Percentiles rank a stretch among this genome's conserved stretches.
These are phyloP conservation scores for Mareca penelope DNA, from an alignment of 2,797 vertebrate genomes.

Conservation along the genomic window DNA sequence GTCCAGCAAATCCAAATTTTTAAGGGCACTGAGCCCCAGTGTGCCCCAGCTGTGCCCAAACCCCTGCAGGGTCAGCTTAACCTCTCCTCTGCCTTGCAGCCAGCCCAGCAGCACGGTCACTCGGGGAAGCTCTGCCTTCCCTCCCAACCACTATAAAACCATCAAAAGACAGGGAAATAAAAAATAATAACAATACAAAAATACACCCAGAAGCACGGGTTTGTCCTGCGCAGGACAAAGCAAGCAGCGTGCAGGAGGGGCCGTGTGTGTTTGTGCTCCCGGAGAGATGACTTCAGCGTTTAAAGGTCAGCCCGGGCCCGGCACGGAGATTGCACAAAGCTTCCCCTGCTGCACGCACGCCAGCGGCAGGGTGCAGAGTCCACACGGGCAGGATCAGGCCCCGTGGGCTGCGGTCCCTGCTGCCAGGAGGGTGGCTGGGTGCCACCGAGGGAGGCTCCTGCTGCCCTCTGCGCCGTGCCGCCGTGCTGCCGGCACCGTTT, in stretches of 20 bases:
- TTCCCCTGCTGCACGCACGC: background rate
- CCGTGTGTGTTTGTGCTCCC: constrained; percentile 2
- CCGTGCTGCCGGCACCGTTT: background rate
- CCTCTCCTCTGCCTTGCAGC: background rate
- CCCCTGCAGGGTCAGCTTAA: no score
- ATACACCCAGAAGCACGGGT: no score
- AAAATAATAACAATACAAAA: no score
- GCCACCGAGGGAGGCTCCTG: background rate
- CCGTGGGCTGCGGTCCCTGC: background rate
- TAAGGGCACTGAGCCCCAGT: background rate
- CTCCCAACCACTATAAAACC: background rate
- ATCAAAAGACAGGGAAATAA: background rate
- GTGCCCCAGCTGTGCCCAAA: background rate
- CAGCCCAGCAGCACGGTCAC: no score
- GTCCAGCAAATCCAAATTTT: background rate
- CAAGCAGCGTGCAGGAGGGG: background rate
- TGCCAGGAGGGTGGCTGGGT: background rate
- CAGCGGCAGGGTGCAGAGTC: background rate
- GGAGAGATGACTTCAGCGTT: constrained; percentile 60
- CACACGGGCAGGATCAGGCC: background rate
- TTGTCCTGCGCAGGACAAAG: no score
- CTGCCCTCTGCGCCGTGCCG: rapidly evolving
- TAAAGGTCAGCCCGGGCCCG: constrained; percentile 43
- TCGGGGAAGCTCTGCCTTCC: background rate
- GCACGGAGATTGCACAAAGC: constrained; percentile 30